Base-by-base conservation (phyloP, 2,113 vertebrate species). In the Trichechus manatus region DNA sequence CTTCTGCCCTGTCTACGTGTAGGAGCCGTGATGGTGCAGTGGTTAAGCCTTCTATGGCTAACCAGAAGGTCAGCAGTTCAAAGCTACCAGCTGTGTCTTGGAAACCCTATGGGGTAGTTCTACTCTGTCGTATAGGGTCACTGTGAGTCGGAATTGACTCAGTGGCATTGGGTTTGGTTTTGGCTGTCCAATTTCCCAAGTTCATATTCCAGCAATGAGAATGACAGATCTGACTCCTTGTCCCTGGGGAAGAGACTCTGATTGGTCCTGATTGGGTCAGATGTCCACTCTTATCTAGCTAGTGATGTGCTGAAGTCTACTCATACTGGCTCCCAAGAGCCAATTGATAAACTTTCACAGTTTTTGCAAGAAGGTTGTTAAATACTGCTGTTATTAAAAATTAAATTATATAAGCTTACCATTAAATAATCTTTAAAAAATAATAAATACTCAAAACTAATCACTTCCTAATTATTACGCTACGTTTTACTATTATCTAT, bases 361-460 rank as follows among this genome's bases (percentile, higher is more conserved):
- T 79, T 83, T 83, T 39, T 56, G 11, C 3, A 19, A 70, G 56
- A 2, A 74, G 29, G 20, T 47, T 74, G 29, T 91, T 91, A 91
- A 82, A 42, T 66, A 61, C 5, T 81, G 53, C 29, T 36, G 78
- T 77, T 79, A 82, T 77, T 88, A 61, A 92, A 84, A 93, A 92
- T 63, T n/a, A 42, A 87, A 91, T 87, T 87, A 64, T 61, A 70
- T 23, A 87, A 75, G 59, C 25, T 87, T 61, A 42, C 11, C 42
- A 64, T 64, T 93, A 83, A 87, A 70, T 82, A 70, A 75, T 14
- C 63, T 56, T 84, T 59, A 79, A 44, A 84, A 56, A 9, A 6
- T 25, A 79, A 70, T 63, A 23, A 79, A 70, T 63, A 23, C 63
- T 63, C 14, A 68, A 90, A 95, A 59, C 3, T 1, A 80, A 86